Evolutionary conservation across 2,113 vertebrate species (phyloP).

Genomic region (Sprattus sprattus): DNA sequence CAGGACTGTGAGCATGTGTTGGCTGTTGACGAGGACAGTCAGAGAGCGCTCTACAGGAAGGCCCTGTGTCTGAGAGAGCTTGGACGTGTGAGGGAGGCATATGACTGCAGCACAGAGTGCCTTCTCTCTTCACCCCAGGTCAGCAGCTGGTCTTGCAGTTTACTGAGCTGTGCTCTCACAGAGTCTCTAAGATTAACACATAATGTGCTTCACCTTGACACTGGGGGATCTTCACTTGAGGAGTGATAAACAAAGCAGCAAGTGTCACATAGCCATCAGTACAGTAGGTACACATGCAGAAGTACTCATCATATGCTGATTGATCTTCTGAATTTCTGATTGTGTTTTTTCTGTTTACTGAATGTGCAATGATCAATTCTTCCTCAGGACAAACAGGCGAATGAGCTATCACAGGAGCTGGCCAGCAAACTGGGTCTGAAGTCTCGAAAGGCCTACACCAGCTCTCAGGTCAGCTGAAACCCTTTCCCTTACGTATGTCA

Average conservation of each 20-base stretch:
- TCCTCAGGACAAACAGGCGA: conserved; percentile 84
- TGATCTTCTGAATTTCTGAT: neutral
- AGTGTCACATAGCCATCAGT: neutral
- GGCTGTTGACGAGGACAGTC: conserved; percentile 72
- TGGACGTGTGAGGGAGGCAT: conserved; percentile 84
- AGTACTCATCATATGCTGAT: neutral
- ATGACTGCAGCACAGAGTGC: conserved; percentile 83
- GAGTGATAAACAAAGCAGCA: neutral
- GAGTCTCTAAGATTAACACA: neutral
- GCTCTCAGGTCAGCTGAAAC: conserved; percentile 73
- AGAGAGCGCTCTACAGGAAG: conserved; percentile 85
- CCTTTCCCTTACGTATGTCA: neutral
- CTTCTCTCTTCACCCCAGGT: conserved; percentile 83
- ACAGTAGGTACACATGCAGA: neutral
- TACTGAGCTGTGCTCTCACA: neutral
- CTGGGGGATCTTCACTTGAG: neutral
- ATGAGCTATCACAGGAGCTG: conserved; percentile 86
- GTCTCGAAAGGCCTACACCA: conserved; percentile 84
- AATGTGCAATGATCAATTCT: neutral
- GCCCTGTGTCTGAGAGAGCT: conserved; percentile 84
- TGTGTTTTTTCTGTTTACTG: neutral
- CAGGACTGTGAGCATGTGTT: conserved; percentile 84
- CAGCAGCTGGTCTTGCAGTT: conserved; percentile 42
- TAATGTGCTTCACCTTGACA: neutral
- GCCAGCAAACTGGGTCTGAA: conserved; percentile 81